These are phyloP conservation scores for Apodemus agrarius DNA, from an alignment of 2,797 vertebrate species.

Conservation along the genomic window DNA sequence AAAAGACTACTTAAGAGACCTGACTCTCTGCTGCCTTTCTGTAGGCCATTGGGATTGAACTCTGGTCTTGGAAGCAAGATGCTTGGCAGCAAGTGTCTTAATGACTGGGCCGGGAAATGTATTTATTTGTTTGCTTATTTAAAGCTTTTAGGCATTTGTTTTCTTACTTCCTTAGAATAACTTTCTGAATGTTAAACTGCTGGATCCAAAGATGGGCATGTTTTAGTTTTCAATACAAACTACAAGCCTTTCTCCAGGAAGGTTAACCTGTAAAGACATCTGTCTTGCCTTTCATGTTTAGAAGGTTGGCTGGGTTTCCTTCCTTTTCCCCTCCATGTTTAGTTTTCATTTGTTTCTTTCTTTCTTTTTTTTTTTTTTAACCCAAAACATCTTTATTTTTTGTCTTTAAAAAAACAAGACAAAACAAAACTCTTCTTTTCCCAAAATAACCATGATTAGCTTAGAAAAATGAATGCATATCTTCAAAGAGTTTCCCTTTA, in stretches of 20 bases:
- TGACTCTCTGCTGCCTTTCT: background rate
- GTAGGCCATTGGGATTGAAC: background rate
- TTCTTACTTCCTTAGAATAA: slow-evolving; percentile 51
- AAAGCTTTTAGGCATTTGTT: slow-evolving; percentile 57
- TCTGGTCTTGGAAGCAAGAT: background rate
- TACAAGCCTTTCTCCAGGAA: slow-evolving; percentile 18
- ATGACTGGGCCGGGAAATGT: background rate
- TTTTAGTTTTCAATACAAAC: slow-evolving; percentile 45
- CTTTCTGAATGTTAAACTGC: slow-evolving; percentile 35
- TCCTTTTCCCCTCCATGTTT: background rate
- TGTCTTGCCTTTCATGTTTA: background rate
- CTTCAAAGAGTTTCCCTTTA: slow-evolving; percentile 79
- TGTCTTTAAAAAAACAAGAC: slow-evolving; percentile 73
- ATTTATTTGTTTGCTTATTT: background rate
- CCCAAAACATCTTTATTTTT: slow-evolving; percentile 80
- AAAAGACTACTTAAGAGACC: background rate
- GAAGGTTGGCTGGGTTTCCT: background rate
- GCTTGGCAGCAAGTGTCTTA: background rate
- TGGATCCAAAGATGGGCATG: slow-evolving; percentile 39
- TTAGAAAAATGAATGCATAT: slow-evolving; percentile 79
- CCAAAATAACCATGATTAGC: slow-evolving; percentile 79
- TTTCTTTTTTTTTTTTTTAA: too few species aligned
- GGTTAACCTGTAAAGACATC: background rate
- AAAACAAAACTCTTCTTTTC: slow-evolving; percentile 66
- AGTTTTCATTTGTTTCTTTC: background rate